Percentiles rank a stretch among this genome's conserved stretches.
Conservation (phyloP, 2,888 invertebrate genomes). For the Phragmatobia fuliginosa region DNA sequence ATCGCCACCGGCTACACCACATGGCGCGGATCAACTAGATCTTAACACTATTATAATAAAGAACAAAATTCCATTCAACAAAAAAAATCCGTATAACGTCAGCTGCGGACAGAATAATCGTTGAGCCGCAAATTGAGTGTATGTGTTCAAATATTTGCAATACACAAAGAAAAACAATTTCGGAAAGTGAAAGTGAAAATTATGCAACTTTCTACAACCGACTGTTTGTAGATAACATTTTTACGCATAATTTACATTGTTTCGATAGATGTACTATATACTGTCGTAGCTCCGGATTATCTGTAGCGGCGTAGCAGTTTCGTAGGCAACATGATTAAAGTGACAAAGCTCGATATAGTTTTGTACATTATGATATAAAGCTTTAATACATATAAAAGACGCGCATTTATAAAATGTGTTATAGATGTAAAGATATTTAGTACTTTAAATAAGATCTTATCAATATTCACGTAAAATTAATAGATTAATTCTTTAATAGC, state of each 20-base stretch:
- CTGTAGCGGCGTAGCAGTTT: conserved; percentile 36
- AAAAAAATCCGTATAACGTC: conserved; percentile 56
- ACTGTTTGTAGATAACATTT: conserved; percentile 56
- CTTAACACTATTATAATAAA: conserved; percentile 65
- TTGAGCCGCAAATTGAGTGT: conserved; percentile 70
- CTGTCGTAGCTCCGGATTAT: conserved; percentile 40
- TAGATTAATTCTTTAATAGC: background rate
- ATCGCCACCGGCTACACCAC: conserved; percentile 68
- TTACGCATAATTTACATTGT: conserved; percentile 43
- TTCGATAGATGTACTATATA: conserved; percentile 17
- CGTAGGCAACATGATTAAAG: conserved; percentile 14
- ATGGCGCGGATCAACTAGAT: conserved; percentile 67
- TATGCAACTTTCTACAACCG: conserved; percentile 83
- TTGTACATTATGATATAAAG: background rate
- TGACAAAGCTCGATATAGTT: background rate
- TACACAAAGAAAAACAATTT: conserved; percentile 73
- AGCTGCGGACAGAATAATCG: conserved; percentile 65
- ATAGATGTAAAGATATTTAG: background rate
- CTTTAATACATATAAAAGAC: conserved; percentile 4
- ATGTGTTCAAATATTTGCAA: conserved; percentile 73
- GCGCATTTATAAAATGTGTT: conserved; percentile 32
- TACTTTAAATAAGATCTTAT: background rate
- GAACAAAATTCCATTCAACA: conserved; percentile 58
- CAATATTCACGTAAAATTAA: background rate
- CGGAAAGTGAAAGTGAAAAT: conserved; percentile 78